phyloP scores from a whole-genome alignment of 2,888 invertebrate genomes.

The Lordiphosa andalusiaca region DNA sequence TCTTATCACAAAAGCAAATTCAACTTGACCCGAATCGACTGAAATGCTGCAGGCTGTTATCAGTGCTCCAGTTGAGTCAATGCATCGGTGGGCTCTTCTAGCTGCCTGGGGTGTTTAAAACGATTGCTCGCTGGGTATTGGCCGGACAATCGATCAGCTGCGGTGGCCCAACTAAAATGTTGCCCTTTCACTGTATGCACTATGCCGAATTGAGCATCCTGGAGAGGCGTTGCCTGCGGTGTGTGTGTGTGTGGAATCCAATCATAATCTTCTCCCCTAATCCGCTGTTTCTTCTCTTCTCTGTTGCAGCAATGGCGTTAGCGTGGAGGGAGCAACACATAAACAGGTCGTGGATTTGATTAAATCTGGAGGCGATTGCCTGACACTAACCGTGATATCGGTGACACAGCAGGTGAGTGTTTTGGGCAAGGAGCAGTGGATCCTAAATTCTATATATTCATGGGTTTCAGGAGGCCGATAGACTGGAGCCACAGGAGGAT shows the following conservation, averaged over 20 bases:
- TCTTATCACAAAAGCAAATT: too few species aligned
- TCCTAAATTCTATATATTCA: conserved; percentile 3
- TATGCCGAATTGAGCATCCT: conserved; percentile 59
- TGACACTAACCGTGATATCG: conserved; percentile 97
- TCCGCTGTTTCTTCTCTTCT: too few species aligned
- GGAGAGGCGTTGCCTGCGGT: conserved; percentile 70
- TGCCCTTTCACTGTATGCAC: conserved; percentile 77
- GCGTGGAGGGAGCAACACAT: conserved; percentile 99
- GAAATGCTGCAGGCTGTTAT: too few species aligned
- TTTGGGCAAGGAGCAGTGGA: neutral
- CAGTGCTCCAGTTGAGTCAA: too few species aligned
- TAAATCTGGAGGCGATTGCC: conserved; percentile 98
- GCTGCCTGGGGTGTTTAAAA: neutral
- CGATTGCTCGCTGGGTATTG: conserved; percentile 17
- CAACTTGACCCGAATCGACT: too few species aligned
- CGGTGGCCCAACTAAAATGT: conserved; percentile 43
- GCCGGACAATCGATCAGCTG: conserved; percentile 7
- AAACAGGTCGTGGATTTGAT: conserved; percentile 99
- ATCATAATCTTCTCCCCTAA: neutral
- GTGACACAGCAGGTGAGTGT: conserved; percentile 91
- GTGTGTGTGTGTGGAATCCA: neutral
- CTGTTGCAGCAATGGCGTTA: conserved; percentile 89
- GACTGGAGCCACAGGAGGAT: conserved; percentile 92
- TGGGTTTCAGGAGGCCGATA: conserved; percentile 86
- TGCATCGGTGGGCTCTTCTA: too few species aligned